These are phyloP conservation scores for Aelia acuminata DNA, from an alignment of 2,888 invertebrate genomes.

Conservation along the genomic window DNA sequence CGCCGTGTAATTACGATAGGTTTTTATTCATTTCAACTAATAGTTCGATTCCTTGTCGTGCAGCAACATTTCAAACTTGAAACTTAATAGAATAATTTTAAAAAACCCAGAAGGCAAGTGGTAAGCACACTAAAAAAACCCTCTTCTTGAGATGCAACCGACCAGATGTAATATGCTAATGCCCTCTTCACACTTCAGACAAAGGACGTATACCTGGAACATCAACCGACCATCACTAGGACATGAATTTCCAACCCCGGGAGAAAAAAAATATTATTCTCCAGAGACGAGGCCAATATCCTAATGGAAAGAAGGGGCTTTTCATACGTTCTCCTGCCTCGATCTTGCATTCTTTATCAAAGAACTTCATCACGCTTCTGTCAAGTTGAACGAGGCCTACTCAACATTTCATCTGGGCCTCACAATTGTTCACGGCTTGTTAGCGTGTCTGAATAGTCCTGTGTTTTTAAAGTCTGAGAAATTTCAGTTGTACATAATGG, in stretches of 20 bases:
- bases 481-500: no score
- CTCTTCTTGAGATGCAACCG: not conserved
- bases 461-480: not conserved
- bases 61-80: no score
- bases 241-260: not conserved
- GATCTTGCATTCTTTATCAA: constrained; percentile 23
- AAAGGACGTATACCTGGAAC: not conserved
- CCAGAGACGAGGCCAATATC: not conserved
- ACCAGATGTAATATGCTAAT: not conserved
- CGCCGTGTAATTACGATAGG: no score
- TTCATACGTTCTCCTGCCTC: not conserved
- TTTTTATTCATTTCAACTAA: no score
- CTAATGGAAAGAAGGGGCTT: not conserved
- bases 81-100: no score
- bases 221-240: not conserved
- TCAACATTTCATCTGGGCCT: not conserved
- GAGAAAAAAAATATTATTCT: not conserved
- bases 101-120: no score
- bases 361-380: constrained; percentile 7
- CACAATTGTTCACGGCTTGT: not conserved
- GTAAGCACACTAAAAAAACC: no score
- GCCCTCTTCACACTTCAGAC: not conserved
- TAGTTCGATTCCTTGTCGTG: no score
- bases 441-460: not conserved
- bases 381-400: not conserved